phyloP scores from a whole-genome alignment of 2,113 vertebrate genomes.

The Platichthys flesus region DNA sequence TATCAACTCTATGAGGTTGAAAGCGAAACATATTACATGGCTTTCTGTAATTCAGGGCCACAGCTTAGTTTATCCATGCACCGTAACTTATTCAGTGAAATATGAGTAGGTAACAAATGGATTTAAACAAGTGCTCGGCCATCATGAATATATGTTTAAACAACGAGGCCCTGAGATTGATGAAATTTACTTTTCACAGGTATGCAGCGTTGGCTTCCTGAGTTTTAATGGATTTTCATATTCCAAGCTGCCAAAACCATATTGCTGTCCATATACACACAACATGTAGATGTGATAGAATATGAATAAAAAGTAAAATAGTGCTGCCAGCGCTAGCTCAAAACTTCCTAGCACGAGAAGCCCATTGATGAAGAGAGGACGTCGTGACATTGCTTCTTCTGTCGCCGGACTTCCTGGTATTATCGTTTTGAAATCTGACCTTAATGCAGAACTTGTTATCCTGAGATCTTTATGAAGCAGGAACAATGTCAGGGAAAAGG shows the following conservation, averaged over 20 bases:
- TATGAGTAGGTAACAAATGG: conserved; percentile 1
- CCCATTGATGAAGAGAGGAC: conserved; percentile 25
- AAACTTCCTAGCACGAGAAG: conserved; percentile 20
- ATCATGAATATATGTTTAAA: conserved; percentile 26
- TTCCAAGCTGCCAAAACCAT: conserved; percentile 39
- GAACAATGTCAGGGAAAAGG: not conserved
- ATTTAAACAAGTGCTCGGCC: conserved; percentile 35
- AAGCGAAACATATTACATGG: not conserved
- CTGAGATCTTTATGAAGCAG: not conserved
- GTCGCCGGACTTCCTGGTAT: conserved; percentile 17
- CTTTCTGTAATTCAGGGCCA: not conserved
- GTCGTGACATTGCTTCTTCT: conserved; percentile 3
- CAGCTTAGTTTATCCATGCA: not conserved
- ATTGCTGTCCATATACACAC: conserved; percentile 6
- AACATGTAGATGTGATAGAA: conserved; percentile 8
- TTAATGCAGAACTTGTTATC: conserved; percentile 15
- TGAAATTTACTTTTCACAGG: conserved; percentile 41
- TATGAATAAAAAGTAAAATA: conserved; percentile 35
- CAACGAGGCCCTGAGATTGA: conserved; percentile 21
- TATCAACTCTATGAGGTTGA: not conserved
- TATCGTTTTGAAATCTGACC: conserved; percentile 22
- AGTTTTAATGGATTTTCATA: conserved; percentile 36
- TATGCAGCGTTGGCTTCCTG: conserved; percentile 5
- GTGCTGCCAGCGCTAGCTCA: conserved; percentile 4
- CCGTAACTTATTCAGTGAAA: conserved; percentile 6